Conservation (phyloP, 64 coral and sea anemone genomes). For the Pocillopora damicornis region DNA sequence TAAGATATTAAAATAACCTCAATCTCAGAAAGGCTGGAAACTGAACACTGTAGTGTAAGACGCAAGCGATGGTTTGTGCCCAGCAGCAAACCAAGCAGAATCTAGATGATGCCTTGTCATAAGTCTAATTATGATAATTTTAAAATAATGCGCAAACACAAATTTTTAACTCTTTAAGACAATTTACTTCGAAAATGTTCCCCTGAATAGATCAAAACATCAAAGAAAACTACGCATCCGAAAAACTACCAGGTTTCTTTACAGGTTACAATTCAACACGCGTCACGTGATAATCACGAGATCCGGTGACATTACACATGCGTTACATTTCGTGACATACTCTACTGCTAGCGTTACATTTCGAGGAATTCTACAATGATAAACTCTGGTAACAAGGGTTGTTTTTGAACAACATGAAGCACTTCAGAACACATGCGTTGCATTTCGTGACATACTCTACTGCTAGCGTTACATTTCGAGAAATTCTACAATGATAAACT, state of each 20-base stretch:
- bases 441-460: background rate
- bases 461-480: background rate
- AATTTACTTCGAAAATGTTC: background rate
- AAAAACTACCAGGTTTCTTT: background rate
- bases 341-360: background rate
- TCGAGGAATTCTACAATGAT: background rate
- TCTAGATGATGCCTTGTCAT: no score
- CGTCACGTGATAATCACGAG: background rate
- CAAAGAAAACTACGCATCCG: background rate
- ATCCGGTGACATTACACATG: background rate
- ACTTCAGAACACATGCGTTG: no score
- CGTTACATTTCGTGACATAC: background rate
- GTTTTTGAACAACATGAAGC: no score
- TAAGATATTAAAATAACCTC: no score
- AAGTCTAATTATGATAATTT: background rate
- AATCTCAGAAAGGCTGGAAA: no score
- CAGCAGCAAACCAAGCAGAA: no score
- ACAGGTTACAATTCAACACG: background rate
- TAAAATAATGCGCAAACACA: background rate
- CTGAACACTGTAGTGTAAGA: no score
- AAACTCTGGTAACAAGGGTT: no score
- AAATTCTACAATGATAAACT: background rate
- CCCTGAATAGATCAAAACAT: no score
- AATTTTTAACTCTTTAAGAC: background rate
- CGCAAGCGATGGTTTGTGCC: no score